Evolutionary conservation across 2,888 invertebrate genomes (phyloP).

Genomic region (Pyrgus malvae): DNA sequence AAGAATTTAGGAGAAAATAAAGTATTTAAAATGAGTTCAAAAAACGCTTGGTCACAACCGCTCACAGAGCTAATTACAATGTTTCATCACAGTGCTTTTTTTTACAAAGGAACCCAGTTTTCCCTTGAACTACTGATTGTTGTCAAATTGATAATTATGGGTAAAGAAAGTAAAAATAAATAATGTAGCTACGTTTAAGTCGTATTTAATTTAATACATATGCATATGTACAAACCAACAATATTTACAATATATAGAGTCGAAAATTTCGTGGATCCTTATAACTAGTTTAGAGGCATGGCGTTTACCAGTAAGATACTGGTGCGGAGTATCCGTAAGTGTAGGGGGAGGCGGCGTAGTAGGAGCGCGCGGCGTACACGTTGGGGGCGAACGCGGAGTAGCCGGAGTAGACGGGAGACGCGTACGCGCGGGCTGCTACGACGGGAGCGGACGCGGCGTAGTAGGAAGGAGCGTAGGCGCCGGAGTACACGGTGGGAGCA

Average conservation of each 20-base stretch:
- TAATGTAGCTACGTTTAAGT: slow-evolving; percentile 6
- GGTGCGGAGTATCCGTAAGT: slow-evolving; percentile 33
- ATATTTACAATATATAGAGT: slow-evolving; percentile 30
- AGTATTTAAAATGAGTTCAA: too few relatives aligned
- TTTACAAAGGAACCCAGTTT: too few relatives aligned
- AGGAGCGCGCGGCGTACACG: slow-evolving; percentile 30
- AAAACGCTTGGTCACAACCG: too few relatives aligned
- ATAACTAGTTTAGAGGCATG: slow-evolving; percentile 4
- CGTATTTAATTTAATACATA: slow-evolving; percentile 27
- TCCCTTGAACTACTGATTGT: too few relatives aligned
- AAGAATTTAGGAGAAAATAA: too few relatives aligned
- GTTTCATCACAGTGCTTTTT: too few relatives aligned
- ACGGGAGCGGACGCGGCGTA: too few relatives aligned
- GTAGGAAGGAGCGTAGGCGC: slow-evolving; percentile 29
- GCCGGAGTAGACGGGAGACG: slow-evolving; percentile 27
- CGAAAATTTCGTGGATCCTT: slow-evolving; percentile 21
- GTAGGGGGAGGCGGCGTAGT: slow-evolving; percentile 30
- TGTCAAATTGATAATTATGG: too few relatives aligned
- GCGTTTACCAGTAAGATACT: slow-evolving; percentile 27
- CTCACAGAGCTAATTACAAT: too few relatives aligned
- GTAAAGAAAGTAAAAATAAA: too few relatives aligned
- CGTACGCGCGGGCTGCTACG: slow-evolving; percentile 31
- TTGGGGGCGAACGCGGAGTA: slow-evolving; percentile 28
- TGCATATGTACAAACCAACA: slow-evolving; percentile 29
- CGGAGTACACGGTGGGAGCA: slow-evolving; percentile 29